Evolutionary conservation across 2,113 vertebrate species (phyloP).

Genomic region (Synodontis membranacea): DNA sequence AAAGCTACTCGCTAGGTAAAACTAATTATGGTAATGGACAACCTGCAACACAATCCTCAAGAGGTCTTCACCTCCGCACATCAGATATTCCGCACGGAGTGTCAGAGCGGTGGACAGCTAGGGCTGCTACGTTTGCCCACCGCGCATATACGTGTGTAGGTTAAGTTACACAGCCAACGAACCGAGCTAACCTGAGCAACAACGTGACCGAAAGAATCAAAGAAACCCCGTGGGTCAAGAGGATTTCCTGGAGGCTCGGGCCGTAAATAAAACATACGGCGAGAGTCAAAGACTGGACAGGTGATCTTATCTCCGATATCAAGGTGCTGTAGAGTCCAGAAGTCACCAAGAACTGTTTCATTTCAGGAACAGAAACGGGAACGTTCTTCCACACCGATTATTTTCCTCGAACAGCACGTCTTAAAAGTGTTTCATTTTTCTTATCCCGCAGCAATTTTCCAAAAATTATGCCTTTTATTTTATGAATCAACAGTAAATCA

Average conservation of each 20-base stretch:
- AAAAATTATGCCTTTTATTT: background rate
- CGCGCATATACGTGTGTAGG: constrained; percentile 28
- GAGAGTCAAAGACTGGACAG: background rate
- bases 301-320: background rate
- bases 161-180: constrained; percentile 43
- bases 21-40: constrained; percentile 78
- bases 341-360: background rate
- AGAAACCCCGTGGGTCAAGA: constrained; percentile 22
- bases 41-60: constrained; percentile 75
- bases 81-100: constrained; percentile 65
- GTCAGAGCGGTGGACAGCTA: constrained; percentile 49
- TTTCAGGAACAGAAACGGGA: background rate
- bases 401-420: background rate
- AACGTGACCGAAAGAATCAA: constrained; percentile 19
- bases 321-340: background rate
- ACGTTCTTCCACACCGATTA: background rate
- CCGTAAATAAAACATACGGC: constrained; percentile 33
- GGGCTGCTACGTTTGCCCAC: constrained; percentile 35
- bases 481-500: background rate
- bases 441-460: background rate
- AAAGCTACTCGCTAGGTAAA: constrained; percentile 73
- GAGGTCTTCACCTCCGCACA: constrained; percentile 65
- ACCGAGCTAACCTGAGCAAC: constrained; percentile 41
- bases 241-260: constrained; percentile 30
- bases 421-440: background rate